Evolutionary conservation across 1,140 invertebrate species (phyloP).

Genomic region (Temnothorax curvispinosus): DNA sequence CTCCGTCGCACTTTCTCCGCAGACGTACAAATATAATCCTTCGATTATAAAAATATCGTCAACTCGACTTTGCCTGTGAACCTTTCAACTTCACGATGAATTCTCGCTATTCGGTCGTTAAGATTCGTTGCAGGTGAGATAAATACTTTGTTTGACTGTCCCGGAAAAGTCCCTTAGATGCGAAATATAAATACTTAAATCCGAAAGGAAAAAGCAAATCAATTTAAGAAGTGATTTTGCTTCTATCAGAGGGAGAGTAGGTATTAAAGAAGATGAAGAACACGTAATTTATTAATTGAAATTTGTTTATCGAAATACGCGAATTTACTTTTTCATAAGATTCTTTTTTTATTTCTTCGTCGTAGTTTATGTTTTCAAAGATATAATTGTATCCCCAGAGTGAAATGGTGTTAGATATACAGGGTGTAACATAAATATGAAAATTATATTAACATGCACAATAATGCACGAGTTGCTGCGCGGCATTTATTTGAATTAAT

Average conservation of each 20-base stretch:
- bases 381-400: neutral
- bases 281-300: neutral
- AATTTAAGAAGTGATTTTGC: neutral
- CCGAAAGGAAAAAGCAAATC: neutral
- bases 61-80: neutral
- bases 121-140: conserved; percentile 14
- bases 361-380: neutral
- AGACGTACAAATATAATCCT: conserved; percentile 23
- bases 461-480: neutral
- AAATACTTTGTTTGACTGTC: neutral
- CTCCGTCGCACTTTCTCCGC: conserved; percentile 22
- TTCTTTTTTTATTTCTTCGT: neutral
- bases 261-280: neutral
- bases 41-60: conserved; percentile 35
- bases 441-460: conserved; percentile 6
- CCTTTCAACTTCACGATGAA: conserved; percentile 17
- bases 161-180: neutral
- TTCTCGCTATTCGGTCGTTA: neutral
- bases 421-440: neutral
- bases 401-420: neutral
- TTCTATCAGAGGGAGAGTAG: neutral
- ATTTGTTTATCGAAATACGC: neutral
- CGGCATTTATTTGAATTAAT: neutral
- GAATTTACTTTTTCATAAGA: neutral
- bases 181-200: neutral